phyloP scores from a whole-genome alignment of 1,140 invertebrate species.

The Drosophila ohnishii region DNA sequence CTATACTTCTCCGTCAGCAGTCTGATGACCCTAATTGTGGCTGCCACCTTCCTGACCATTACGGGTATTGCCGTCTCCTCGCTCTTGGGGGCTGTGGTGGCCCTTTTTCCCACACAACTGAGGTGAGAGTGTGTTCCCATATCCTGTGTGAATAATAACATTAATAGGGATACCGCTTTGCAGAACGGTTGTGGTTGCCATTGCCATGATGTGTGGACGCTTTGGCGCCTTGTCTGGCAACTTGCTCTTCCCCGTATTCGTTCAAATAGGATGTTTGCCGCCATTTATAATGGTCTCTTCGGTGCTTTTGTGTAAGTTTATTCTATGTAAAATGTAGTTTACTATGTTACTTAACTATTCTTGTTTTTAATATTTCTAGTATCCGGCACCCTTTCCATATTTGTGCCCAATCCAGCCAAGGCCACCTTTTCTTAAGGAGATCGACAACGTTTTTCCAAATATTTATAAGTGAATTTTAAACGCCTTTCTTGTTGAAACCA shows the following conservation, averaged over 20 bases:
- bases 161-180: neutral
- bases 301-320: conserved; percentile 67
- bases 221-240: conserved; percentile 77
- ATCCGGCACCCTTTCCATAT: conserved; percentile 53
- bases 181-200: conserved; percentile 74
- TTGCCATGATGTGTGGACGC: conserved; percentile 78
- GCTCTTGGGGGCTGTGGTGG: conserved; percentile 68
- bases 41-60: conserved; percentile 69
- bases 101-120: conserved; percentile 76
- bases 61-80: conserved; percentile 71
- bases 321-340: no score
- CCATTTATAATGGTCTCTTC: conserved; percentile 76
- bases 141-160: neutral
- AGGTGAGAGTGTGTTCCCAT: conserved; percentile 41
- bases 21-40: conserved; percentile 67
- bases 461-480: neutral
- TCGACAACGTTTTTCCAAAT: neutral
- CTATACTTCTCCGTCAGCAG: conserved; percentile 84
- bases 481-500: conserved; percentile 2
- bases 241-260: conserved; percentile 71
- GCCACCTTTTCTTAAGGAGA: conserved; percentile 49
- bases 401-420: conserved; percentile 65
- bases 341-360: no score
- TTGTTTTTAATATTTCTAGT: conserved; percentile 36
- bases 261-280: conserved; percentile 76